Percentiles rank a stretch among this genome's conserved stretches.
phyloP scores from a whole-genome alignment of 1,140 invertebrate genomes.

The Drosophila ogumai region DNA sequence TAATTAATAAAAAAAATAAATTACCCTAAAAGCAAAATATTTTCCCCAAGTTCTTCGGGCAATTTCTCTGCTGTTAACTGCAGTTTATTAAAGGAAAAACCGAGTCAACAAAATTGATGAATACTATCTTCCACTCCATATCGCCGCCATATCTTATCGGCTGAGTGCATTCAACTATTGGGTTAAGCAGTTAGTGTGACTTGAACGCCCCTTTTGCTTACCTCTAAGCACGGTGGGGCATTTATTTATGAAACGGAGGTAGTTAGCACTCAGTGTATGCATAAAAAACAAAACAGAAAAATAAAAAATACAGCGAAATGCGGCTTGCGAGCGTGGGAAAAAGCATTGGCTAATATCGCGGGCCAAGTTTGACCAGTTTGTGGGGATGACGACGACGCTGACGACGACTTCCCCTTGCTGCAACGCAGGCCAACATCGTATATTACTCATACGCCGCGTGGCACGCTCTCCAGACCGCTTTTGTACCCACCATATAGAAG shows the following conservation, averaged over 20 bases:
- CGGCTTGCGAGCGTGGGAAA: slow-evolving; percentile 73
- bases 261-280: slow-evolving; percentile 69
- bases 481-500: neutral
- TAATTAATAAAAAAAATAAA: too few species aligned
- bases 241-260: slow-evolving; percentile 55
- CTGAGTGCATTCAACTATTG: slow-evolving; percentile 21
- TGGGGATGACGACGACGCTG: slow-evolving; percentile 3
- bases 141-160: slow-evolving; percentile 17
- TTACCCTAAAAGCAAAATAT: neutral
- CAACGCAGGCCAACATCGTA: slow-evolving; percentile 26
- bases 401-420: slow-evolving; percentile 31
- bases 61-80: neutral
- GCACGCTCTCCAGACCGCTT: slow-evolving; percentile 1
- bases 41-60: neutral
- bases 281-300: slow-evolving; percentile 19
- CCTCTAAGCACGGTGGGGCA: slow-evolving; percentile 44
- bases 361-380: slow-evolving; percentile 39
- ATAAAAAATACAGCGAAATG: slow-evolving; percentile 31
- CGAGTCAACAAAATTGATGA: slow-evolving; percentile 11
- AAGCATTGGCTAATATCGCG: slow-evolving; percentile 58
- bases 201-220: neutral
- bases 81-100: neutral
- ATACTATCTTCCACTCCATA: neutral
- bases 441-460: slow-evolving; percentile 72
- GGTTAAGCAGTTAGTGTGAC: slow-evolving; percentile 1